Percentiles rank a stretch among this genome's conserved stretches.
Conservation (phyloP, 1,140 invertebrate species). For the Phthorimaea operculella region DNA sequence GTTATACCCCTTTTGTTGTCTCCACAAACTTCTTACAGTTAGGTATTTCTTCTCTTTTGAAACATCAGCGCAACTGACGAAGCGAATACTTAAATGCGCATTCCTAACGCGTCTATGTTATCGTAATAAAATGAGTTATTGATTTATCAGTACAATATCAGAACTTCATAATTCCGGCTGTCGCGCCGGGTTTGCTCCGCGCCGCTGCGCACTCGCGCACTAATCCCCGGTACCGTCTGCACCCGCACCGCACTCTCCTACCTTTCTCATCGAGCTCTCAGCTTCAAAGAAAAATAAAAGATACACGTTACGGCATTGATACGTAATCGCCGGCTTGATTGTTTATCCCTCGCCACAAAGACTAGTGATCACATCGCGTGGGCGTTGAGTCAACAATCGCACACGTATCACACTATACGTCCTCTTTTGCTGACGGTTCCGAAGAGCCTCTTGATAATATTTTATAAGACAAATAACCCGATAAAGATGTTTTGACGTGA, state of each 20-base stretch:
- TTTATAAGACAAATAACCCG: slow-evolving; percentile 68
- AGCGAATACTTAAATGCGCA: slow-evolving; percentile 19
- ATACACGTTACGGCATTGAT: slow-evolving; percentile 53
- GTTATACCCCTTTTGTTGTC: neutral
- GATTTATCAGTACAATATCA: slow-evolving; percentile 57
- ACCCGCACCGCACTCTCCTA: slow-evolving; percentile 33
- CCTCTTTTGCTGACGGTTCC: slow-evolving; percentile 64
- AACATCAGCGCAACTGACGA: too few relatives aligned
- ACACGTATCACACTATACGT: slow-evolving; percentile 58
- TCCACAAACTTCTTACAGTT: too few relatives aligned
- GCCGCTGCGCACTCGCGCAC: slow-evolving; percentile 38
- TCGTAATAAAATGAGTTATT: slow-evolving; percentile 50
- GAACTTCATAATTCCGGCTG: slow-evolving; percentile 50
- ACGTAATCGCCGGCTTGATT: slow-evolving; percentile 63
- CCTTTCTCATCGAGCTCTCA: slow-evolving; percentile 41
- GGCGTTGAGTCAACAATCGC: slow-evolving; percentile 64
- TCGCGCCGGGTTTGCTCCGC: slow-evolving; percentile 48
- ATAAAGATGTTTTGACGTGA: slow-evolving; percentile 69
- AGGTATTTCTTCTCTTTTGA: too few relatives aligned
- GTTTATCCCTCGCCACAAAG: slow-evolving; percentile 56
- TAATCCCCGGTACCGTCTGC: slow-evolving; percentile 55
- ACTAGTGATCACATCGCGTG: slow-evolving; percentile 58
- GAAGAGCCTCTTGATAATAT: slow-evolving; percentile 66
- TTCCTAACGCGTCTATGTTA: slow-evolving; percentile 33
- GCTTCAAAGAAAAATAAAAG: slow-evolving; percentile 57